Conservation (phyloP, 2,113 vertebrate species). For the Felis chaus region DNA sequence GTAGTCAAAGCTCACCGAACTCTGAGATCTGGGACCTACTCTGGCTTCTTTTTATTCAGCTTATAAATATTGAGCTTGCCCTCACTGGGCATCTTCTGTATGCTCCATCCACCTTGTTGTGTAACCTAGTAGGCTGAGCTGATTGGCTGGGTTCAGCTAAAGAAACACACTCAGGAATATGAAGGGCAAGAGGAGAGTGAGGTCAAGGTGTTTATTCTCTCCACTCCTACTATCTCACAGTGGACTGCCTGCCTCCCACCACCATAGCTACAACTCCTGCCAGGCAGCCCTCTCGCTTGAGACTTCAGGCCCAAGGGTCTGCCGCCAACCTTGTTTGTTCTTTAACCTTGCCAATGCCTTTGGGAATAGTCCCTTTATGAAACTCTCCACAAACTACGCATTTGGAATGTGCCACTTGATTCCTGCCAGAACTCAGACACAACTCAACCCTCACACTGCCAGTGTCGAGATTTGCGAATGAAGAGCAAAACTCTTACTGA, state of each 20-base stretch:
- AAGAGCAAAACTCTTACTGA: background rate
- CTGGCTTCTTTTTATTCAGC: background rate
- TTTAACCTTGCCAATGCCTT: background rate
- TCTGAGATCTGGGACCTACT: background rate
- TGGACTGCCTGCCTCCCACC: slow-evolving; percentile 67
- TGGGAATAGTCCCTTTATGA: background rate
- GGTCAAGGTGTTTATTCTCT: background rate
- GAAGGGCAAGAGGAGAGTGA: background rate
- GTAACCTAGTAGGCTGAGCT: background rate
- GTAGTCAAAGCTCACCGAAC: background rate
- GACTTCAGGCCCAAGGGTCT: background rate
- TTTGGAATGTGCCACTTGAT: background rate
- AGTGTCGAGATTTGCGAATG: background rate
- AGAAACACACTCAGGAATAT: background rate
- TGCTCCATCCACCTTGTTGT: background rate
- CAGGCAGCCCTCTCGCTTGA: background rate
- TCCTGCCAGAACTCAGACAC: background rate
- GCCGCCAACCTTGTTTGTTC: background rate
- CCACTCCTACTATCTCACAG: background rate
- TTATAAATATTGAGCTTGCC: background rate
- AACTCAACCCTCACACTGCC: background rate
- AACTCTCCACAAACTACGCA: background rate
- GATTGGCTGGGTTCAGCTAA: background rate
- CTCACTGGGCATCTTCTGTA: background rate
- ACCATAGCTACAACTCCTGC: background rate